phyloP scores from a whole-genome alignment of 2,797 vertebrate genomes.

The Tapirus indicus region DNA sequence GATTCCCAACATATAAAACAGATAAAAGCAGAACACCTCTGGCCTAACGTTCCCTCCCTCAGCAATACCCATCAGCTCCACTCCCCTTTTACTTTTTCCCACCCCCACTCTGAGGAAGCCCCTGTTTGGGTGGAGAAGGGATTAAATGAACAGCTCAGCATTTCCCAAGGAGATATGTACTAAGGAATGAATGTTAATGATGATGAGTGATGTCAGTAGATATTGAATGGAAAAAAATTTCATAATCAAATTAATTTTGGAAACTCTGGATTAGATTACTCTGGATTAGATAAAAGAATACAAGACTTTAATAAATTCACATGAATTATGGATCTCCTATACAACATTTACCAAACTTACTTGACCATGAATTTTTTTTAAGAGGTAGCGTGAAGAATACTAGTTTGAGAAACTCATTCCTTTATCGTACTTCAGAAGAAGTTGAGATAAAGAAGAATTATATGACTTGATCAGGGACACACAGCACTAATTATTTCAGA shows the following conservation, averaged over 20 bases:
- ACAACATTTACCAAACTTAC: background rate
- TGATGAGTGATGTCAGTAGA: background rate
- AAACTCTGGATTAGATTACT: background rate
- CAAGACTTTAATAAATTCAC: conserved; percentile 2
- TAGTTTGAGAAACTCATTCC: conserved; percentile 9
- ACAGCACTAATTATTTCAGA: background rate
- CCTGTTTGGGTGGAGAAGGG: background rate
- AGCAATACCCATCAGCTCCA: background rate
- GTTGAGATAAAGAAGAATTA: background rate
- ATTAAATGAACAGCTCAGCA: background rate
- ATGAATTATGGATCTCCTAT: background rate
- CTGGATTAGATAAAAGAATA: background rate
- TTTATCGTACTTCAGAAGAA: background rate
- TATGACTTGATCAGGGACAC: background rate
- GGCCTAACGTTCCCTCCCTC: background rate
- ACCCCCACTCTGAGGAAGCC: background rate
- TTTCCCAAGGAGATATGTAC: background rate
- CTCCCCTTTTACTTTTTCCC: background rate
- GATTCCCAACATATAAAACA: background rate
- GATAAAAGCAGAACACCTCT: background rate
- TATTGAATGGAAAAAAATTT: background rate
- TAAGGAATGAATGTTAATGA: background rate
- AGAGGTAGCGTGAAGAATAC: background rate
- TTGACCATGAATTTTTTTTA: background rate
- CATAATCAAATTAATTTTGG: conserved; percentile 23